Conservation (phyloP, 2,797 vertebrate genomes). For the Apogon hyalosoma region DNA sequence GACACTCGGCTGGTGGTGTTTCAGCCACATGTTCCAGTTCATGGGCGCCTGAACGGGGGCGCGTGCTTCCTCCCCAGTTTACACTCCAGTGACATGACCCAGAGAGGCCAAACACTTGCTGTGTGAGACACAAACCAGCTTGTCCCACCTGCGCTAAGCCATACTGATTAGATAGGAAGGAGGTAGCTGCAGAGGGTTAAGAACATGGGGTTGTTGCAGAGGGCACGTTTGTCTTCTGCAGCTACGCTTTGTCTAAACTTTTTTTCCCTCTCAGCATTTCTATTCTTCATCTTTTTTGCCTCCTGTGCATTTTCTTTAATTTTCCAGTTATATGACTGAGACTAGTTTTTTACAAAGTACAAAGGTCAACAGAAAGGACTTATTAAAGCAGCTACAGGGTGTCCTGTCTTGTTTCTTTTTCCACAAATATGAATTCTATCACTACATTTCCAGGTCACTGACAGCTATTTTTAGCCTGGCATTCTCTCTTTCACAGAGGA, state of each 20-base stretch:
- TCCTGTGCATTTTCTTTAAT: neutral
- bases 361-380: constrained; percentile 50
- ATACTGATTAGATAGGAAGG: constrained; percentile 76
- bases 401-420: constrained; percentile 49
- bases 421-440: constrained; percentile 63
- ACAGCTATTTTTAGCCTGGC: constrained; percentile 70
- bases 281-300: neutral
- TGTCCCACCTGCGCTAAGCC: constrained; percentile 74
- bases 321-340: constrained; percentile 42
- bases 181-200: constrained; percentile 46
- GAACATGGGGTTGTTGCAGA: constrained; percentile 25
- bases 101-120: constrained; percentile 69
- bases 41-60: constrained; percentile 65
- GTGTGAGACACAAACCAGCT: constrained; percentile 74
- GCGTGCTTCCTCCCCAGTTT: constrained; percentile 74
- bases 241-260: constrained; percentile 31
- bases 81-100: constrained; percentile 73
- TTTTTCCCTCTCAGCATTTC: constrained; percentile 13
- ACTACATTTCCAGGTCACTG: constrained; percentile 72
- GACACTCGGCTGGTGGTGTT: constrained; percentile 63
- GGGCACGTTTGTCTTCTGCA: constrained; percentile 45
- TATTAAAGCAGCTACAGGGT: constrained; percentile 35
- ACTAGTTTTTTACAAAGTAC: constrained; percentile 14
- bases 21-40: constrained; percentile 77
- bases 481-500: constrained; percentile 50